These are phyloP conservation scores for Onychomys leucogaster DNA, from an alignment of 2,797 vertebrate species.

Conservation along the genomic window DNA sequence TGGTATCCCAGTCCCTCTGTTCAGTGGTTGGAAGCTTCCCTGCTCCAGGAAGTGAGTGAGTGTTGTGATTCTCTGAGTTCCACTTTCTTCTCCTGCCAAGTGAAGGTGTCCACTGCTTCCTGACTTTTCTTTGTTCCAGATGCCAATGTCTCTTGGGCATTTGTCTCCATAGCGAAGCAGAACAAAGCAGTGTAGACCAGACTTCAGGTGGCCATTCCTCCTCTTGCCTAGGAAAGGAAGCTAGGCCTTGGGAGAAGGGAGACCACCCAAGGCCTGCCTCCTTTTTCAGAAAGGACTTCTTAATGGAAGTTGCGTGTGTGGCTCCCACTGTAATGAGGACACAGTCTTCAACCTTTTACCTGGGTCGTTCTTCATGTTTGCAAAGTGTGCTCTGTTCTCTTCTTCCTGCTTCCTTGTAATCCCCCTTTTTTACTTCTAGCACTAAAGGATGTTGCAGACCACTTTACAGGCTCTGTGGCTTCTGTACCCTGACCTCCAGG, in stretches of 20 bases:
- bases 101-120: neutral
- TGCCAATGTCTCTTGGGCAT: neutral
- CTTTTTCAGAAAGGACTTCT: neutral
- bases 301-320: neutral
- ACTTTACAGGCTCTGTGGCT: neutral
- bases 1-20: neutral
- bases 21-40: neutral
- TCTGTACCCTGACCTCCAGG: neutral
- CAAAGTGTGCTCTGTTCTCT: conserved; percentile 40
- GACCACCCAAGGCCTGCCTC: neutral
- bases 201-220: neutral
- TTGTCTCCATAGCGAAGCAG: conserved; percentile 31
- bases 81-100: neutral
- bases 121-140: neutral
- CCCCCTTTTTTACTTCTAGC: conserved; percentile 51
- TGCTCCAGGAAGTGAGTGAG: neutral
- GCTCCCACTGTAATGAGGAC: neutral
- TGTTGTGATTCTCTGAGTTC: neutral
- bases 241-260: neutral
- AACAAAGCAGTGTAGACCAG: neutral
- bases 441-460: neutral
- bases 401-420: neutral
- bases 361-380: conserved; percentile 73
- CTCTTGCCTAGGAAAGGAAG: neutral
- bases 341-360: conserved; percentile 60